Evolutionary conservation across 2,113 vertebrate genomes (phyloP).

Genomic region (Orientallactaga bullata): DNA sequence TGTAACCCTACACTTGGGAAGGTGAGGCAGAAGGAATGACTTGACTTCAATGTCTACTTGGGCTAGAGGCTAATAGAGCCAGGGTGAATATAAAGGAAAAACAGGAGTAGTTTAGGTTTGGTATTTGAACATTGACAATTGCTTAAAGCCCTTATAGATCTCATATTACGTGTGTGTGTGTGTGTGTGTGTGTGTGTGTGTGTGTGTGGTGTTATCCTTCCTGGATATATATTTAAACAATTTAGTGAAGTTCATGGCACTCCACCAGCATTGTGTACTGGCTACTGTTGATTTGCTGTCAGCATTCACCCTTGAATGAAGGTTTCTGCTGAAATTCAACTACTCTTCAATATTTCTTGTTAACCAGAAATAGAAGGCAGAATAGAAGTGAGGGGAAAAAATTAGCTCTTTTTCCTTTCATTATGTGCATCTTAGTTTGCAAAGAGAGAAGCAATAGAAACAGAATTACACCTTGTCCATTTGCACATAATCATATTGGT

Average conservation of each 20-base stretch:
- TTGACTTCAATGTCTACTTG: neutral
- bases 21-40: neutral
- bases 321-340: neutral
- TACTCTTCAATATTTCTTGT: neutral
- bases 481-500: constrained; percentile 6
- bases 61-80: too few species aligned
- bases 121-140: neutral
- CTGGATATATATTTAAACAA: neutral
- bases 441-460: constrained; percentile 27
- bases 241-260: neutral
- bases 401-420: neutral
- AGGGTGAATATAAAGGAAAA: too few species aligned
- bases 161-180: neutral
- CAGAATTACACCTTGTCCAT: neutral
- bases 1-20: too few species aligned
- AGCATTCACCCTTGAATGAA: neutral
- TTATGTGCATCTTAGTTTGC: constrained; percentile 21
- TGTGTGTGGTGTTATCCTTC: too few species aligned
- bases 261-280: neutral
- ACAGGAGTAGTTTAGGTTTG: neutral
- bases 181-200: too few species aligned
- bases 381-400: neutral
- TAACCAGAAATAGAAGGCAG: constrained; percentile 1
- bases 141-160: neutral
- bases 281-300: neutral